These are phyloP conservation scores for Lutjanus erythropterus DNA, from an alignment of 2,113 vertebrate species.

Conservation along the genomic window DNA sequence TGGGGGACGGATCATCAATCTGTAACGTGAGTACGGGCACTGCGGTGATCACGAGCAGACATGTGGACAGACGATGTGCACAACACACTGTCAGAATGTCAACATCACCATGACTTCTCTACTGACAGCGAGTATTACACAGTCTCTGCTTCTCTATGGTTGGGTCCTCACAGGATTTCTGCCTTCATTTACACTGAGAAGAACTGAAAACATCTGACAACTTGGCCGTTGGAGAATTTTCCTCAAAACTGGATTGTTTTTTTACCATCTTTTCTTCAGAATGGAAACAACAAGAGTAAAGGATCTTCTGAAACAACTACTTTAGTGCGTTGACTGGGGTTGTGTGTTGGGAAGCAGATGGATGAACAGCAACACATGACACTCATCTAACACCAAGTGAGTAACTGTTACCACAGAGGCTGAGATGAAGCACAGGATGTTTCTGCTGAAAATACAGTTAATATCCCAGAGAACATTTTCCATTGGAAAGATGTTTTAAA, in stretches of 20 bases:
- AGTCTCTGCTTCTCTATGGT: neutral
- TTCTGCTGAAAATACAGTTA: neutral
- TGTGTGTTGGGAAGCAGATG: conserved; percentile 27
- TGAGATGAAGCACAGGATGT: conserved; percentile 7
- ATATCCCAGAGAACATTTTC: no score
- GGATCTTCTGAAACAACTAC: neutral
- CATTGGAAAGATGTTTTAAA: no score
- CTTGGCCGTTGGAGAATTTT: neutral
- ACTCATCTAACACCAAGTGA: conserved; percentile 31
- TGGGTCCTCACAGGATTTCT: conserved; percentile 4
- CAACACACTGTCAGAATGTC: neutral
- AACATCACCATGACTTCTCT: conserved; percentile 18
- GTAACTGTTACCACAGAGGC: conserved; percentile 31
- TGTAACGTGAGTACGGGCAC: conserved; percentile 36
- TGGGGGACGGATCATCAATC: conserved; percentile 25
- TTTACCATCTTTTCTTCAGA: neutral
- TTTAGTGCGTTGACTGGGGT: conserved; percentile 7
- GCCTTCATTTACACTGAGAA: conserved; percentile 5
- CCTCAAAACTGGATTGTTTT: conserved; percentile 13
- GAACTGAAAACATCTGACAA: neutral
- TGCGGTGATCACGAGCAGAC: conserved; percentile 12
- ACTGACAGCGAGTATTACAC: neutral
- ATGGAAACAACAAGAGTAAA: conserved; percentile 22
- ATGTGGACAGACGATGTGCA: neutral
- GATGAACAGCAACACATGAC: conserved; percentile 8